Base-by-base conservation (phyloP, 2,888 invertebrate species). In the Tenthredo scrophulariae region DNA sequence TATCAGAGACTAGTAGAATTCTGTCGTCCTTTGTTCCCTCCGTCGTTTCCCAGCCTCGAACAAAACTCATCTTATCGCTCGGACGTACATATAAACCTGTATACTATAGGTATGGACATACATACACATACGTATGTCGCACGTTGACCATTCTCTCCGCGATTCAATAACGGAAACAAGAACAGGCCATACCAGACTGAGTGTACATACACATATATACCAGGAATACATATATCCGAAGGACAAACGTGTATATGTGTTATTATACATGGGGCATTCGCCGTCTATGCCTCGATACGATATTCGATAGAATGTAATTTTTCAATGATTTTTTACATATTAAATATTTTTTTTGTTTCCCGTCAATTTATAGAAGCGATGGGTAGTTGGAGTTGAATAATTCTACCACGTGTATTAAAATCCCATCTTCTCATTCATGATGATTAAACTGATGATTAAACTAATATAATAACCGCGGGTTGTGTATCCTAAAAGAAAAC, bases 111-210 rank as follows among this genome's bases (percentile, higher is more conserved):
- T 29, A 67, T 13, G 22, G 4, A 6, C 67, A 15, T 29, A 15
- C 15, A 15, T 2, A 65, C 29, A 6, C 67, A 15, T 15, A 15
- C 18, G 33, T 4, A n/a, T 74, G 9, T 40, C 43, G 40, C 72
- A 18, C 72, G 40, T 22, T 74, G 72, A 74, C 72, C 72, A 74
- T 40, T 74, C 43, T 74, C 22, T 43, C 15, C 22, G 43, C 43
- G n/a, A 43, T 74, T 74, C 72, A 74, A 74, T 74, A 74, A 37
- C 40, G 40, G 40, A 43, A 22, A 74, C 72, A 29, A 74, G 43
- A 74, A 43, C 40, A 40, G 5, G 72, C 10, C 2, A n/a, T 18
- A 33, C 18, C 3, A 10, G 1, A 7, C 3, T 3, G 10, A 5
- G 3, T 33, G 29, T 67, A 33, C 15, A 18, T 26, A 15, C 15